phyloP scores from a whole-genome alignment of 2,113 vertebrate species.

The Poeciliopsis turrubarensis region DNA sequence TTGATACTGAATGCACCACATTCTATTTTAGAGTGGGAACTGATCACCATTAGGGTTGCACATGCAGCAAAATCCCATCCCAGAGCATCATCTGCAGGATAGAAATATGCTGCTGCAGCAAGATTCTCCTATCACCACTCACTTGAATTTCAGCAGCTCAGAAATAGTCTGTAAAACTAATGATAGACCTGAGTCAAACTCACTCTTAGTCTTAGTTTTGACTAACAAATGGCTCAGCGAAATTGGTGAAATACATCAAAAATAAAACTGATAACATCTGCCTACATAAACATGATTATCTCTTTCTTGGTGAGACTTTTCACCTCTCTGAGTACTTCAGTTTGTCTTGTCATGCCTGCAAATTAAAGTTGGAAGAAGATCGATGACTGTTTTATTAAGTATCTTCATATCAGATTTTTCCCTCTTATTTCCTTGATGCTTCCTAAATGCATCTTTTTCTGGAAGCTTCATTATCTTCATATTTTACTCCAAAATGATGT shows the following conservation, averaged over 20 bases:
- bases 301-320: neutral
- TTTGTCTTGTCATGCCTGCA: conserved; percentile 29
- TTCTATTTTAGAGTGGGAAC: neutral
- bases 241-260: neutral
- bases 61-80: too few species aligned
- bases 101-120: neutral
- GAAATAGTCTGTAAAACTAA: neutral
- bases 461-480: neutral
- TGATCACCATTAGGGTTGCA: neutral
- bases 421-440: too few species aligned
- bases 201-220: conserved; percentile 1
- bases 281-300: neutral
- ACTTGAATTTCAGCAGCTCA: neutral
- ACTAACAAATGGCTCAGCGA: neutral
- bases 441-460: too few species aligned
- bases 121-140: neutral
- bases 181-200: neutral
- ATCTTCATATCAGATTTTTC: too few species aligned
- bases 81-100: neutral
- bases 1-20: neutral
- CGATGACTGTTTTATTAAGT: too few species aligned
- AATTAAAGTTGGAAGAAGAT: conserved; percentile 23
- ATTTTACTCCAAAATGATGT: too few species aligned
- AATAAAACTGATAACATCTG: neutral
- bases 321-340: neutral